Base-by-base conservation (phyloP, 2,113 vertebrate species). In the Spilogale gracilis region DNA sequence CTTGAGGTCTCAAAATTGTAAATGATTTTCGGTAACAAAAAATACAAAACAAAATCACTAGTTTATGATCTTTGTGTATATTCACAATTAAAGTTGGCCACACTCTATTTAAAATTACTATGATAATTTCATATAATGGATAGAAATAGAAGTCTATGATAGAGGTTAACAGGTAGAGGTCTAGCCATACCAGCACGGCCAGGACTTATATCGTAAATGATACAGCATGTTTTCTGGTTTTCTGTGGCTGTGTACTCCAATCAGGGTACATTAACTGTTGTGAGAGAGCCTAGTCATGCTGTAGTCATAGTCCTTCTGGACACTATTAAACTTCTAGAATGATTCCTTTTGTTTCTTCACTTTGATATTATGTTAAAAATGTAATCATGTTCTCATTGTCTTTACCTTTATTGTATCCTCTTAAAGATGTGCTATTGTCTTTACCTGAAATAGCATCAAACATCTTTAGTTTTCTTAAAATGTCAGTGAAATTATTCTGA, bases 151-250 rank as follows among this genome's bases (percentile, higher is more conserved):
- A 12, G 6, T 78, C 17, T 93, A 4, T 89, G 58, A 84, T 32
- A 56, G 63, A 97, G 95, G 73, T 95, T 78, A 74, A 38, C 71
- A 97, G 94, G 87, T 85, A 60, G 65, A 73, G 13, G 63, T 20
- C 94, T 96, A 96, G 92, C 85, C 87, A 25, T 82, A 82, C 52
- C n/a, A 54, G 82, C 92, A 71, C 80, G 89, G 95, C 82, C 32
- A 95, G 65, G 6, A 54, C 82, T 54, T 95, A 0, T 88, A 38
- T 97, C 95, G 45, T 96, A 93, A 97, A 95, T 98, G 97, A 83
- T 87, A 79, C 79, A 86, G 21, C 65, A 82, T 88, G 83, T 98
- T 93, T 92, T 78, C 96, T 94, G 67, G 60, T 95, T 96, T 92
- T 97, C 82, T 97, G 61, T 82, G 86, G 74, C 91, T 54, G n/a